These are phyloP conservation scores for Polyploca ridens DNA, from an alignment of 2,888 invertebrate genomes.

Conservation along the genomic window DNA sequence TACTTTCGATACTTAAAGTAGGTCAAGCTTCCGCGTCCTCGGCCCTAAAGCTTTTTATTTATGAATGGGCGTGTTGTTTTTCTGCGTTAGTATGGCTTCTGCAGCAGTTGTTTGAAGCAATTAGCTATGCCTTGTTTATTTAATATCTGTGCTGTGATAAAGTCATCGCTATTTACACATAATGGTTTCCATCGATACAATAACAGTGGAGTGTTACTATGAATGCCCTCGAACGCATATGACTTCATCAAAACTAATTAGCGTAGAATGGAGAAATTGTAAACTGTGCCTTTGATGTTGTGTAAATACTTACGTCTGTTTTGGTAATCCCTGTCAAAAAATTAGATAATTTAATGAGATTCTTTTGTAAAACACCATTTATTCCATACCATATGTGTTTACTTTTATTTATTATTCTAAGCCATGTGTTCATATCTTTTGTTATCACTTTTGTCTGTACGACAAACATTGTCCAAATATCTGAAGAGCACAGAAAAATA, in stretches of 20 bases:
- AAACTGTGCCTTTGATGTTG: too few relatives aligned
- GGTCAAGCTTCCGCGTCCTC: conserved; percentile 80
- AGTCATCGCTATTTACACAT: conserved; percentile 37
- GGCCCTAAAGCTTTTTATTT: conserved; percentile 68
- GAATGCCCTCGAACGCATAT: neutral
- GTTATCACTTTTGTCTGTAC: neutral
- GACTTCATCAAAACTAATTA: neutral
- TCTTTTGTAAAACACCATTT: neutral
- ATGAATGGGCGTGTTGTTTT: conserved; percentile 68
- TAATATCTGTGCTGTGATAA: neutral
- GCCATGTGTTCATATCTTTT: neutral
- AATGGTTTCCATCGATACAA: conserved; percentile 25
- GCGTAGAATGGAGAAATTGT: too few relatives aligned
- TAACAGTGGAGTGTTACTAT: neutral
- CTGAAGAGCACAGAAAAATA: neutral
- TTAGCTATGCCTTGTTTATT: conserved; percentile 14
- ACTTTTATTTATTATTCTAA: neutral
- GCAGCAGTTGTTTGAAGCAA: conserved; percentile 27
- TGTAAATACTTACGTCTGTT: too few relatives aligned
- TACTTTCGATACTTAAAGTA: conserved; percentile 51
- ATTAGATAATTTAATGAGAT: too few relatives aligned
- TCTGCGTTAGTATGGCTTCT: conserved; percentile 37
- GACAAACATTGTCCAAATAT: neutral
- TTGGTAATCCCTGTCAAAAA: too few relatives aligned
- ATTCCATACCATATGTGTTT: too few relatives aligned